Evolutionary conservation across 2,113 vertebrate species (phyloP).

Genomic region (Corynorhinus townsendii): DNA sequence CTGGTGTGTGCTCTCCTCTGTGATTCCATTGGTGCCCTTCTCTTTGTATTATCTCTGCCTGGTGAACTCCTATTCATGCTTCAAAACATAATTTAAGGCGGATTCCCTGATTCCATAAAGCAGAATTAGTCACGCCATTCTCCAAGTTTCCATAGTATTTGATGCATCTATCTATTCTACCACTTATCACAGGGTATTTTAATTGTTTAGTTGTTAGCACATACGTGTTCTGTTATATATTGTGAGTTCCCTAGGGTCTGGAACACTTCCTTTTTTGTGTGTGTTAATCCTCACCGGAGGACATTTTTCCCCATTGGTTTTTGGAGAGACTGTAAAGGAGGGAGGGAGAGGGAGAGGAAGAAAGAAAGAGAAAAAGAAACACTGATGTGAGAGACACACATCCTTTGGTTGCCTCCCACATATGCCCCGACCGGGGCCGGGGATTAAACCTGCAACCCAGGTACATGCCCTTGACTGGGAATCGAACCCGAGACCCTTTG

Average conservation of each 20-base stretch:
- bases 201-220: not conserved
- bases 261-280: not conserved
- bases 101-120: not conserved
- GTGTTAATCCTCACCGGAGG: too few relatives aligned
- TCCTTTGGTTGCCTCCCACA: too few relatives aligned
- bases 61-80: not conserved
- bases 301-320: too few relatives aligned
- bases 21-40: not conserved
- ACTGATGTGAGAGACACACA: too few relatives aligned
- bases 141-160: not conserved
- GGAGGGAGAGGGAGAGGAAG: too few relatives aligned
- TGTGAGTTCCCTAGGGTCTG: not conserved
- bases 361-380: too few relatives aligned
- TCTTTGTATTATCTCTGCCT: not conserved
- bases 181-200: not conserved
- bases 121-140: not conserved
- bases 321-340: too few relatives aligned
- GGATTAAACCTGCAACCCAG: too few relatives aligned
- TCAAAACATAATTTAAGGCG: not conserved
- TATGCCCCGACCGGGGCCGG: fast-evolving
- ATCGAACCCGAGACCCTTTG: too few relatives aligned
- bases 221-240: not conserved
- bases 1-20: not conserved
- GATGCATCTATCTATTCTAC: not conserved
- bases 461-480: too few relatives aligned